These are phyloP conservation scores for Hydrolagus colliei DNA, from an alignment of 2,797 vertebrate species.

Conservation along the genomic window DNA sequence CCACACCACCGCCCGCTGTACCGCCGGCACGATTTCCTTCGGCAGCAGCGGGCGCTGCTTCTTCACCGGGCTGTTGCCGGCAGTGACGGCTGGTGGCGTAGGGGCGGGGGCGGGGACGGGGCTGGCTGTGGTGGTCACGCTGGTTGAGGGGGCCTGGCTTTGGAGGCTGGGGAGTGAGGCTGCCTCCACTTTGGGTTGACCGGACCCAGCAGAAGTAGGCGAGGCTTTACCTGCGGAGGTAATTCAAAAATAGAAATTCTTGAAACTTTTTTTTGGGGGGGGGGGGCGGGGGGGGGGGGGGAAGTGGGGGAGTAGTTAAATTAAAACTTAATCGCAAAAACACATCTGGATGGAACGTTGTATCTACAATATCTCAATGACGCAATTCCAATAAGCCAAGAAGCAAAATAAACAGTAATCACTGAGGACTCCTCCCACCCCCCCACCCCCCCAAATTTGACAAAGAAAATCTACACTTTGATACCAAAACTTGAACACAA, in stretches of 20 bases:
- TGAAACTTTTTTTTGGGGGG: background rate
- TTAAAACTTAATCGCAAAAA: background rate
- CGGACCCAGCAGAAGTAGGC: constrained; percentile 56
- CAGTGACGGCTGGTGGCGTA: constrained; percentile 49
- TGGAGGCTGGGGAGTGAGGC: constrained; percentile 52
- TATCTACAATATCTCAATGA: too few species aligned
- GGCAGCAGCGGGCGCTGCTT: constrained; percentile 94
- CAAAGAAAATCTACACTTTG: too few species aligned
- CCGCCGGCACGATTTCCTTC: constrained; percentile 79
- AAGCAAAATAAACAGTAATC: too few species aligned
- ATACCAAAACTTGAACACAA: background rate
- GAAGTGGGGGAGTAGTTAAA: background rate
- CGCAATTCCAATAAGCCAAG: too few species aligned
- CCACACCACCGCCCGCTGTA: constrained; percentile 83
- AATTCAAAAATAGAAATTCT: constrained; percentile 19
- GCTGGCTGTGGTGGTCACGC: constrained; percentile 36
- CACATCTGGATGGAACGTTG: too few species aligned
- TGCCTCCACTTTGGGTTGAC: constrained; percentile 64
- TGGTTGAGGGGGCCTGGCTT: constrained; percentile 56
- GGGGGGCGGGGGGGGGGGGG: too few species aligned
- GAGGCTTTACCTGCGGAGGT: constrained; percentile 64
- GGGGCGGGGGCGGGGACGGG: background rate
- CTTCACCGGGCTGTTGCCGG: constrained; percentile 68
- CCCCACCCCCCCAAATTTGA: too few species aligned
- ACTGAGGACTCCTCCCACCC: too few species aligned